These are phyloP conservation scores for Aspidapion aeneum DNA, from an alignment of 2,888 invertebrate species.

Conservation along the genomic window DNA sequence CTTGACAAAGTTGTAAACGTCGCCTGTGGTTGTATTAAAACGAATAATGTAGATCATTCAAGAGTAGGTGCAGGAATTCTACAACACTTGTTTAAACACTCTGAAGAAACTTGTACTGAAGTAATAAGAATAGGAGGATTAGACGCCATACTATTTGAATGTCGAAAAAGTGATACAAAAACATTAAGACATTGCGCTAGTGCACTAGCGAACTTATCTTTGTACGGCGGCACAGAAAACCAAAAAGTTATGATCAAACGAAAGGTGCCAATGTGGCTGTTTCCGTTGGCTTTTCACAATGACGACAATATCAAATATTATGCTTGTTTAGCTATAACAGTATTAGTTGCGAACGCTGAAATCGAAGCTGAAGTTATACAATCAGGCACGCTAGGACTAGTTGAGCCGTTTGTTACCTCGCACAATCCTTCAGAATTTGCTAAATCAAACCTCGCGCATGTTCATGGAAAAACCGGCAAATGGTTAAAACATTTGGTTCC, in stretches of 20 bases:
- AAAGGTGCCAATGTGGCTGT: conserved; percentile 95
- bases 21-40: conserved; percentile 81
- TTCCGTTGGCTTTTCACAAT: conserved; percentile 93
- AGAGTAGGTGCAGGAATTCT: conserved; percentile 89
- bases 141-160: conserved; percentile 92
- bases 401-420: conserved; percentile 93
- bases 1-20: conserved; percentile 89
- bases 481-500: conserved; percentile 93
- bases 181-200: conserved; percentile 95
- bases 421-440: conserved; percentile 97
- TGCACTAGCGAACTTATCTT: conserved; percentile 91
- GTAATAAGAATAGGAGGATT: conserved; percentile 90
- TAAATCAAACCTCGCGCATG: conserved; percentile 84
- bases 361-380: conserved; percentile 94
- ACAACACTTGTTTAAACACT: conserved; percentile 94
- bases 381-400: conserved; percentile 94
- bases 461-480: conserved; percentile 93
- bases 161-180: conserved; percentile 87
- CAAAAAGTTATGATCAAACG: conserved; percentile 96
- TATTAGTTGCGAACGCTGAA: conserved; percentile 95
- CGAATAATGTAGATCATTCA: conserved; percentile 75
- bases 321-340: conserved; percentile 96
- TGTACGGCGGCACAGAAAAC: conserved; percentile 96
- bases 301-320: conserved; percentile 98
- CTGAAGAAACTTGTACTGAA: conserved; percentile 92